A percentile compares a stretch with the other conserved stretches of the same genome.
Evolutionary conservation across 2,113 vertebrate species (phyloP).

Genomic region (Nanger granti): DNA sequence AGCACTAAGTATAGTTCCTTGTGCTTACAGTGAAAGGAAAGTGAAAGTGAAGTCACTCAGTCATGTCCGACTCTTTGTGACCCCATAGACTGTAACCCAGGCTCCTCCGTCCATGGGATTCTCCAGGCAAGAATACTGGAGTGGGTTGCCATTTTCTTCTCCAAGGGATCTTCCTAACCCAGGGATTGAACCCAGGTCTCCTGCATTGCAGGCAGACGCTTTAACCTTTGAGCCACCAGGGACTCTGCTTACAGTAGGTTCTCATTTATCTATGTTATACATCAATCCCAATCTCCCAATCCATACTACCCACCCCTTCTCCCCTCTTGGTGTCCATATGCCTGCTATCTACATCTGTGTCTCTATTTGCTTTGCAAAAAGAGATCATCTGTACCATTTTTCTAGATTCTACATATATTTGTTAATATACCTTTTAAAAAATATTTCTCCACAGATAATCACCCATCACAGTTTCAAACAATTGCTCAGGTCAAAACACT

Average conservation of each 20-base stretch:
- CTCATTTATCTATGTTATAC: neutral
- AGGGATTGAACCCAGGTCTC: too few relatives aligned
- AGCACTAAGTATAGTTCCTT: neutral
- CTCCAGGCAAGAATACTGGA: too few relatives aligned
- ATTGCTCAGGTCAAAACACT: neutral
- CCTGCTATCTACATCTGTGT: neutral
- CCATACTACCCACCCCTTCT: neutral
- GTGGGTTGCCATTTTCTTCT: too few relatives aligned
- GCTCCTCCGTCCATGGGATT: too few relatives aligned
- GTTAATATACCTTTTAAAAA: neutral
- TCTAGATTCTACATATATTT: neutral
- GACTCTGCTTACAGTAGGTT: neutral
- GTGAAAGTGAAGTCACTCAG: too few relatives aligned
- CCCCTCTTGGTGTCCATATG: neutral
- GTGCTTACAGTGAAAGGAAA: neutral
- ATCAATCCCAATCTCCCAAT: neutral
- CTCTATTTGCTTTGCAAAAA: neutral
- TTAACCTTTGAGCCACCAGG: too few relatives aligned
- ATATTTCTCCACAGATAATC: neutral
- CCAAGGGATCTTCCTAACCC: too few relatives aligned
- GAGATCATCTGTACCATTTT: neutral
- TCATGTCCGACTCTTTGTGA: accelerated
- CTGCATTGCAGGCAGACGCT: too few relatives aligned
- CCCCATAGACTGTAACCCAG: too few relatives aligned
- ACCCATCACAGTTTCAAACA: neutral